These are phyloP conservation scores for Morone saxatilis DNA, from an alignment of 2,113 vertebrate species.

Conservation along the genomic window DNA sequence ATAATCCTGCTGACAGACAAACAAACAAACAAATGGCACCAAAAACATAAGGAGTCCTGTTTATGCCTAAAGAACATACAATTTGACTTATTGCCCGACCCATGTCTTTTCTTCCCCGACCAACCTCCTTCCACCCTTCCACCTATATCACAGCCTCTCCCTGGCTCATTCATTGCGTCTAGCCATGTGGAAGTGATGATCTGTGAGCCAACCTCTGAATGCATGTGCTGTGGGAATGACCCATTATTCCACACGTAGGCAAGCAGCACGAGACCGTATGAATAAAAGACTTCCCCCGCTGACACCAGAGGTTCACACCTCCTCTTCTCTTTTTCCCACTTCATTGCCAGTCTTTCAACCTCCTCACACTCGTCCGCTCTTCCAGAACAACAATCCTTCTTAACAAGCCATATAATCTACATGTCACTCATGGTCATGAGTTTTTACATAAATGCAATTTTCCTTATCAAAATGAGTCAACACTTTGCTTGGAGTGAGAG, in stretches of 20 bases:
- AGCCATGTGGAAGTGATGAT: slow-evolving; percentile 79
- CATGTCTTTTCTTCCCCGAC: slow-evolving; percentile 16
- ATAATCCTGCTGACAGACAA: too few species aligned
- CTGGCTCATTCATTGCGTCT: slow-evolving; percentile 75
- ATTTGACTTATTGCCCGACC: slow-evolving; percentile 2
- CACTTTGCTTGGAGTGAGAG: slow-evolving; percentile 4
- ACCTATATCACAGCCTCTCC: slow-evolving; percentile 53
- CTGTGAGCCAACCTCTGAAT: slow-evolving; percentile 87
- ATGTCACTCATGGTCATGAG: slow-evolving; percentile 2
- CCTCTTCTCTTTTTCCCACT: slow-evolving; percentile 12
- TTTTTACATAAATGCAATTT: slow-evolving; percentile 3
- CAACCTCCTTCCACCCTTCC: background rate
- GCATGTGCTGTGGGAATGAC: slow-evolving; percentile 77
- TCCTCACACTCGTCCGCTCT: background rate
- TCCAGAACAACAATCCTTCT: background rate
- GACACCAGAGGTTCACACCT: slow-evolving; percentile 35
- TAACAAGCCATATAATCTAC: slow-evolving; percentile 11
- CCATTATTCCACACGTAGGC: slow-evolving; percentile 79
- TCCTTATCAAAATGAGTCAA: background rate
- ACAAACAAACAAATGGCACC: too few species aligned
- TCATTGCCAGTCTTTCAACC: slow-evolving; percentile 12
- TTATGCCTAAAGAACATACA: background rate
- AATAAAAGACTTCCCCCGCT: slow-evolving; percentile 80
- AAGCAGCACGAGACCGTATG: slow-evolving; percentile 66
- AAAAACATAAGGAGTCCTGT: too few species aligned